Evolutionary conservation across 1,140 invertebrate species (phyloP).

Genomic region (Brachionus asplanchnoidis): DNA sequence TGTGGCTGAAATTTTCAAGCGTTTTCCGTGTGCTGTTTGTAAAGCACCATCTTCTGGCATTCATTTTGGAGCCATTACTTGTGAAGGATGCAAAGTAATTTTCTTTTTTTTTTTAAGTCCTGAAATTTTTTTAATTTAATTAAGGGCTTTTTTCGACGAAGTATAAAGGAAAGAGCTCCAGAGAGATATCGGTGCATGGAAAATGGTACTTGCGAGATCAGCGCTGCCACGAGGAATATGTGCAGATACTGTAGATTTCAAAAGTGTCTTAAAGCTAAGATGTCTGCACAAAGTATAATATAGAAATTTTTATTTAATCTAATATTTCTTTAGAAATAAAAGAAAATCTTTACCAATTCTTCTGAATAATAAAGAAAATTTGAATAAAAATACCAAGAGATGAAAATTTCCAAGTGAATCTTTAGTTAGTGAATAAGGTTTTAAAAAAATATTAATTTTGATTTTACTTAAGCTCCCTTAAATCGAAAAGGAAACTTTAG

Average conservation of each 20-base stretch:
- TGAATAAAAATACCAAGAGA: too few species aligned
- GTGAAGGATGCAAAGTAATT: constrained; percentile 91
- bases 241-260: constrained; percentile 94
- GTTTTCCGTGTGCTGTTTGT: constrained; percentile 66
- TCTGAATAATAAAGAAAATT: too few species aligned
- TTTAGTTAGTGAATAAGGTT: too few species aligned
- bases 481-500: too few species aligned
- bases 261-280: constrained; percentile 95
- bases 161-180: constrained; percentile 42
- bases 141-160: constrained; percentile 44
- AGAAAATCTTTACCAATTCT: too few species aligned
- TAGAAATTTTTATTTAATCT: not conserved
- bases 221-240: constrained; percentile 65
- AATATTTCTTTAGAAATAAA: not conserved
- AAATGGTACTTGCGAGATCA: constrained; percentile 42
- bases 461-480: too few species aligned
- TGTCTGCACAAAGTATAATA: constrained; percentile 86
- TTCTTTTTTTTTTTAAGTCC: not conserved
- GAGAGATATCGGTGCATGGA: constrained; percentile 41
- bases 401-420: too few species aligned
- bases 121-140: not conserved
- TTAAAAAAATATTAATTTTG: too few species aligned
- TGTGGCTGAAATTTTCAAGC: constrained; percentile 40
- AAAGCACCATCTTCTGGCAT: constrained; percentile 89
- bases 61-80: constrained; percentile 92